Conservation (phyloP, 2,888 invertebrate genomes). For the Suillia variegata region DNA sequence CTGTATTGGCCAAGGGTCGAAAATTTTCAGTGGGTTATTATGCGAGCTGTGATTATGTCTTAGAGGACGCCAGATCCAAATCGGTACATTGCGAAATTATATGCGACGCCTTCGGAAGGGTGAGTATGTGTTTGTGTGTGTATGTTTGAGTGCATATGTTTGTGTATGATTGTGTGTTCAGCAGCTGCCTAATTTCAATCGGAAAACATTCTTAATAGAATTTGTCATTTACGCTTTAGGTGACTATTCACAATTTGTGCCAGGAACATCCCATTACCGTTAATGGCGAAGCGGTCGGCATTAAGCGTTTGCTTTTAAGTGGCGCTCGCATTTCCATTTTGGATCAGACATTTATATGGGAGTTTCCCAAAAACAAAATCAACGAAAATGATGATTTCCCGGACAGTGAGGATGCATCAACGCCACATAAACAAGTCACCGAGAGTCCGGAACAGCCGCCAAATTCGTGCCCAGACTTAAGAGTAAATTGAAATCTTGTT, state of each 20-base stretch:
- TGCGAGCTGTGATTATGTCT: constrained; percentile 47
- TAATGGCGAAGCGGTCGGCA: constrained; percentile 42
- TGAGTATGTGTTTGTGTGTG: no score
- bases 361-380: constrained; percentile 33
- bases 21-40: constrained; percentile 54
- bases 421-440: constrained; percentile 31
- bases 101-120: constrained; percentile 58
- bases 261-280: constrained; percentile 42
- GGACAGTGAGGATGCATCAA: constrained; percentile 25
- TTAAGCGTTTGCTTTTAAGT: constrained; percentile 47
- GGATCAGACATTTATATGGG: constrained; percentile 52
- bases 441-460: constrained; percentile 44
- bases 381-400: constrained; percentile 25
- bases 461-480: constrained; percentile 50
- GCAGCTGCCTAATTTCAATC: no score
- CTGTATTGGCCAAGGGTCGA: constrained; percentile 46
- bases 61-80: constrained; percentile 43
- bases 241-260: constrained; percentile 51
- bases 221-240: no score
- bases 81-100: constrained; percentile 54
- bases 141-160: no score
- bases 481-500: constrained; percentile 36
- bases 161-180: no score
- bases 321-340: constrained; percentile 50
- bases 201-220: no score